phyloP scores from a whole-genome alignment of 2,888 invertebrate genomes.

The Entomobrya proxima region DNA sequence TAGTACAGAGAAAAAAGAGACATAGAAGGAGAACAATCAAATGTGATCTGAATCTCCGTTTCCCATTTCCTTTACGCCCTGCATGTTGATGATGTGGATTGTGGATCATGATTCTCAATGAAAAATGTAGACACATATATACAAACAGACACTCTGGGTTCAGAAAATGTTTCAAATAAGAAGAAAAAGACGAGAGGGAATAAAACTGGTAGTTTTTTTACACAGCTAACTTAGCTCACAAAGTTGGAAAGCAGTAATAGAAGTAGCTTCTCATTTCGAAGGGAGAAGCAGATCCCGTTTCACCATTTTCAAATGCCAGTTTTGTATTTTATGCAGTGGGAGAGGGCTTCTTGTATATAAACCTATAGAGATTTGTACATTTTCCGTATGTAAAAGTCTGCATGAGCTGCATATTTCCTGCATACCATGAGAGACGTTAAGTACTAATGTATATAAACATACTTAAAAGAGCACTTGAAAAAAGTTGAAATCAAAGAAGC shows the following conservation, averaged over 20 bases:
- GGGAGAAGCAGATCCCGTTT: conserved; percentile 34
- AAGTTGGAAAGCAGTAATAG: too few species aligned
- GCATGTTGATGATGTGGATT: background rate
- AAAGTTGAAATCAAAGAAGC: conserved; percentile 28
- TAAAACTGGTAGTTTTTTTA: too few species aligned
- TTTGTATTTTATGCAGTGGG: background rate
- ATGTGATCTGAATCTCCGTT: conserved; percentile 46
- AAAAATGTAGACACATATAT: background rate
- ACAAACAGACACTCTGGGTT: too few species aligned
- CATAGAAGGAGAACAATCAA: conserved; percentile 17
- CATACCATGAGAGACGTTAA: too few species aligned
- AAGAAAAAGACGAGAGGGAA: too few species aligned
- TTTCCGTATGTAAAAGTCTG: background rate
- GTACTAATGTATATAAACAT: background rate
- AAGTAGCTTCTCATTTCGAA: too few species aligned
- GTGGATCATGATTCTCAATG: background rate
- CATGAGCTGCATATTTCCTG: too few species aligned
- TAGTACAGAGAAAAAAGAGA: background rate
- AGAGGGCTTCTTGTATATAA: background rate
- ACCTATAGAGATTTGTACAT: background rate
- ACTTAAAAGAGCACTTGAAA: conserved; percentile 1
- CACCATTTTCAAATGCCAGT: conserved; percentile 19
- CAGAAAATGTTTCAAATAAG: too few species aligned
- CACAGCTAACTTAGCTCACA: too few species aligned
- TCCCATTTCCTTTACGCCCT: conserved; percentile 24